Evolutionary conservation across 2,113 vertebrate species (phyloP).

Genomic region (Phalacrocorax pelagicus): DNA sequence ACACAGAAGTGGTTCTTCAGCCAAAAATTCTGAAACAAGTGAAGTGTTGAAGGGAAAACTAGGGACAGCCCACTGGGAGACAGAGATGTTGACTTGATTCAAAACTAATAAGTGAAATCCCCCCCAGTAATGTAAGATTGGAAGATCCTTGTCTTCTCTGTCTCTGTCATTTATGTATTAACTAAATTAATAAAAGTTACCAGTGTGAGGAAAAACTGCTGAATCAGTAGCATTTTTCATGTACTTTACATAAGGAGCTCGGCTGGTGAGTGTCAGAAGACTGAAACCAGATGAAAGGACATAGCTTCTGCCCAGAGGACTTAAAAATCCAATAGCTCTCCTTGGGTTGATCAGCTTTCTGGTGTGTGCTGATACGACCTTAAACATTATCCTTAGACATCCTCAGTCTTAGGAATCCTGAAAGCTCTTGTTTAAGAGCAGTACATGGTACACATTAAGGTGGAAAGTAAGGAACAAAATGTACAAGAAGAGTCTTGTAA

Average conservation of each 20-base stretch:
- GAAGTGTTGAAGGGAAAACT: neutral
- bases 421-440: neutral
- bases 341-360: neutral
- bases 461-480: neutral
- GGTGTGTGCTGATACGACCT: fast-evolving
- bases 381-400: neutral
- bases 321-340: neutral
- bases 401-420: neutral
- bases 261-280: neutral
- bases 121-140: fast-evolving
- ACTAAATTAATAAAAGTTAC: neutral
- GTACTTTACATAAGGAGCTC: neutral
- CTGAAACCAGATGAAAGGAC: neutral
- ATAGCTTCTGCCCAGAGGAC: neutral
- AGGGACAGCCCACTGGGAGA: neutral
- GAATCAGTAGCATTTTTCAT: neutral
- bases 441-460: neutral
- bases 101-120: neutral
- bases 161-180: neutral
- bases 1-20: neutral
- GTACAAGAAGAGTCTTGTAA: neutral
- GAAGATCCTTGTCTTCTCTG: neutral
- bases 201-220: neutral
- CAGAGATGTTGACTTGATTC: neutral
- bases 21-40: neutral